Evolutionary conservation across 2,797 vertebrate species (phyloP).

Genomic region (Bradypodion pumilum): DNA sequence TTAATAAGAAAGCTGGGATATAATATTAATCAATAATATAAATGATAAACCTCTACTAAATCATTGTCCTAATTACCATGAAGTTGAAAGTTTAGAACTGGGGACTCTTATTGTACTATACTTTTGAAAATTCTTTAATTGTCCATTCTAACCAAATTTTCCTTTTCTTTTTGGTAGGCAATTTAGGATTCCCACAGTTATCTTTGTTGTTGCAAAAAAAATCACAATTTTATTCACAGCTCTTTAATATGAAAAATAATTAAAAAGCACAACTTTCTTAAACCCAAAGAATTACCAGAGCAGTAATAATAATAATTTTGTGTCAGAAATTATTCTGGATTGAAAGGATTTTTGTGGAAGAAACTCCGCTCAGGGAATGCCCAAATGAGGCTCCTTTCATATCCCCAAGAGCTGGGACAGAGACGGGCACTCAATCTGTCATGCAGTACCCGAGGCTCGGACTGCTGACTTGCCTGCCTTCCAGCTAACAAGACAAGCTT

Average conservation of each 20-base stretch:
- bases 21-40: not conserved
- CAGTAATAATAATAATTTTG: too few relatives aligned
- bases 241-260: not conserved
- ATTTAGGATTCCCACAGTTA: not conserved
- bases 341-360: too few relatives aligned
- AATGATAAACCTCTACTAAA: slow-evolving; percentile 12
- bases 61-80: slow-evolving; percentile 50
- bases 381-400: too few relatives aligned
- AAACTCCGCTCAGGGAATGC: too few relatives aligned
- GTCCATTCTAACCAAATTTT: not conserved
- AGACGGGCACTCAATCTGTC: too few relatives aligned
- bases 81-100: slow-evolving; percentile 19
- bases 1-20: not conserved
- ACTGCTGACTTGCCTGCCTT: too few relatives aligned
- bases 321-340: too few relatives aligned
- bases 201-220: not conserved
- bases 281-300: not conserved
- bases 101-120: not conserved
- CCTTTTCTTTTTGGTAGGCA: not conserved
- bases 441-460: too few relatives aligned
- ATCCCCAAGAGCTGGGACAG: too few relatives aligned
- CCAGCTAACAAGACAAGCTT: too few relatives aligned
- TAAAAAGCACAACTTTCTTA: not conserved
- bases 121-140: not conserved
- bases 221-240: not conserved